These are phyloP conservation scores for Enteromius fasciolatus DNA, from an alignment of 2,797 vertebrate genomes.

Conservation along the genomic window DNA sequence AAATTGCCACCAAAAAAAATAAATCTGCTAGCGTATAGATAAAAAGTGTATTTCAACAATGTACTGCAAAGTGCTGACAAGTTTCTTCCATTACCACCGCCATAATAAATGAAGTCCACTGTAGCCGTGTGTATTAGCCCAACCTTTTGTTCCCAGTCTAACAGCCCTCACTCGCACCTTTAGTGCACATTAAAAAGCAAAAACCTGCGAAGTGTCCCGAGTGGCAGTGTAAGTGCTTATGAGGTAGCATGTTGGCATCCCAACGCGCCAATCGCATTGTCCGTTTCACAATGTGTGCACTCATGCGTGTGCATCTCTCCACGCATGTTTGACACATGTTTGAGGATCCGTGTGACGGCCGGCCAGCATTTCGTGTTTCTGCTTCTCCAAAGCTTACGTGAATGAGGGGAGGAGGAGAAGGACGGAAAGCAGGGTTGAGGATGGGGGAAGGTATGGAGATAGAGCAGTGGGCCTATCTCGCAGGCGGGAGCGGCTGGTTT, in stretches of 20 bases:
- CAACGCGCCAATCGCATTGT: neutral
- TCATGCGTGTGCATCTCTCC: constrained; percentile 11
- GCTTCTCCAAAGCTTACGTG: constrained; percentile 42
- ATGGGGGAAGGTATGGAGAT: constrained; percentile 45
- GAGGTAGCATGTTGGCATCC: constrained; percentile 10
- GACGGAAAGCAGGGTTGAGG: constrained; percentile 32
- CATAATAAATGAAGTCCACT: constrained; percentile 28
- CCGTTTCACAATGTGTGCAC: neutral
- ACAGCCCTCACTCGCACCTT: constrained; percentile 22
- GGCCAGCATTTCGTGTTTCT: constrained; percentile 15
- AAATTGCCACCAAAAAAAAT: constrained; percentile 34
- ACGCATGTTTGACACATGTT: constrained; percentile 32
- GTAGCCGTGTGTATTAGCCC: constrained; percentile 4
- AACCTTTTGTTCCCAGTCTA: constrained; percentile 22
- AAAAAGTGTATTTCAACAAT: constrained; percentile 50
- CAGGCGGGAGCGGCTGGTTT: constrained; percentile 59
- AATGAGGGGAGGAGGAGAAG: constrained; percentile 40
- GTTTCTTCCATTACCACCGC: constrained; percentile 52
- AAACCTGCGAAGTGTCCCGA: constrained; percentile 4
- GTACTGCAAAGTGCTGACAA: constrained; percentile 54
- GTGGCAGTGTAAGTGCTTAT: constrained; percentile 23
- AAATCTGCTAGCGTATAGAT: constrained; percentile 41
- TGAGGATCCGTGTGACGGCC: constrained; percentile 3
- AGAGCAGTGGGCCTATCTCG: constrained; percentile 39
- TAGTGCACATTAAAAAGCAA: constrained; percentile 39